These are phyloP conservation scores for Drosophila yooni DNA, from an alignment of 2,888 invertebrate genomes.

Conservation along the genomic window DNA sequence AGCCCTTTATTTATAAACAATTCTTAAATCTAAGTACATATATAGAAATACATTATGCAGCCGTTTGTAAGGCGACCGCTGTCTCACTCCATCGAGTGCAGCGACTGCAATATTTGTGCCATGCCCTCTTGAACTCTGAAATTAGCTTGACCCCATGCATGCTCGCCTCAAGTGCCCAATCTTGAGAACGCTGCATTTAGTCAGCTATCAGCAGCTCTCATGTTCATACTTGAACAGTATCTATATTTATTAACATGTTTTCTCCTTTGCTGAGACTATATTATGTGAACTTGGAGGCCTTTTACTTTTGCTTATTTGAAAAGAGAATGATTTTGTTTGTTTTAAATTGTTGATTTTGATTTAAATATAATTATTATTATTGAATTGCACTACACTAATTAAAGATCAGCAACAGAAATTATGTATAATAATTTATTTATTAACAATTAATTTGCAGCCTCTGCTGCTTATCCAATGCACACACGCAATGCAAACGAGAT, in stretches of 20 bases:
- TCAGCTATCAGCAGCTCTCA: too few species aligned
- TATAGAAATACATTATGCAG: too few species aligned
- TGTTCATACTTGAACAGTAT: background rate
- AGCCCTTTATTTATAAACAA: too few species aligned
- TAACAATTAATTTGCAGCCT: background rate
- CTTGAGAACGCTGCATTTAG: too few species aligned
- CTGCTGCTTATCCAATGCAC: background rate
- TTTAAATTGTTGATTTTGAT: background rate
- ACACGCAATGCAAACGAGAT: slow-evolving; percentile 2
- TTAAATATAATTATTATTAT: background rate
- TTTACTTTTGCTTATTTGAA: background rate
- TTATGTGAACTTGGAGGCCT: background rate
- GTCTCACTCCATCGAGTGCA: too few species aligned
- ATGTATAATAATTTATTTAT: background rate
- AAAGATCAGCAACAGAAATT: background rate
- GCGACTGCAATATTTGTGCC: too few species aligned
- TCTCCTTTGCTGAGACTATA: background rate
- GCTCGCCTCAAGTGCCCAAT: too few species aligned
- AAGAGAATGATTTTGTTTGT: background rate
- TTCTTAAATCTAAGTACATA: too few species aligned
- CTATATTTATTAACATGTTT: background rate
- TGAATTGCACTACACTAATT: background rate
- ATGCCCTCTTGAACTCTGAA: too few species aligned
- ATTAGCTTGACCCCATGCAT: too few species aligned
- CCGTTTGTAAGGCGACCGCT: too few species aligned